Evolutionary conservation across 2,797 vertebrate species (phyloP), one percentile per base, ranked within the genome.

Genomic region (Anolis apletophallus): DNA sequence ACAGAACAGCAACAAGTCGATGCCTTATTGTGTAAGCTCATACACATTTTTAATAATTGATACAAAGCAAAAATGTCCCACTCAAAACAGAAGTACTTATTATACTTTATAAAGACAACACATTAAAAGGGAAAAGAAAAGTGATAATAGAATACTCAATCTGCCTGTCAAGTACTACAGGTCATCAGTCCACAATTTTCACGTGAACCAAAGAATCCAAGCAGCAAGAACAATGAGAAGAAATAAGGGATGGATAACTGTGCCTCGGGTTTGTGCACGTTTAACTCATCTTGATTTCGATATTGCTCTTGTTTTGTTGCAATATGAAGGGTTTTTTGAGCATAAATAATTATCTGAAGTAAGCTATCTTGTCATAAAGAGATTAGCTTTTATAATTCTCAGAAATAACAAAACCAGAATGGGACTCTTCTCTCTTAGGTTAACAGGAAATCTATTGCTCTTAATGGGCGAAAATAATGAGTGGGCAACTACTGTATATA

Each of bases 111-210:
- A 54, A 52, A 0, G 21, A 5, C 26, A 72, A 72, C 57, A 82
- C 79, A 87, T 73, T 23, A 80, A 75, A 89, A 87, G 13, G 46
- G 79, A 23, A 40, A 88, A 88, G 81, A 72, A 34, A 85, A 87
- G 87, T 79, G 50, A 80, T 86, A 77, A 0, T 21, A 83, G 71
- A 77, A 87, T 0, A 1, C 34, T 36, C 81, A 0, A 0, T 19
- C 71, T 46, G 59, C 14, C 79, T 85, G 12, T 11, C 16, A 73
- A 34, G 32, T 32, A 73, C 26, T 85, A 81, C 86, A 61, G 19
- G 74, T 54, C 52, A n/a, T 16, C 64, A 23, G 55, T 29, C 11
- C 54, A 78, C 34, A 29, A n/a, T 57, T 57, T 54, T 71, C 52
- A 69, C 5, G 2, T 55, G 32, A 57, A 69, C 14, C 67, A 78